Conservation (phyloP, 2,888 invertebrate genomes). For the Drosophila mimica region DNA sequence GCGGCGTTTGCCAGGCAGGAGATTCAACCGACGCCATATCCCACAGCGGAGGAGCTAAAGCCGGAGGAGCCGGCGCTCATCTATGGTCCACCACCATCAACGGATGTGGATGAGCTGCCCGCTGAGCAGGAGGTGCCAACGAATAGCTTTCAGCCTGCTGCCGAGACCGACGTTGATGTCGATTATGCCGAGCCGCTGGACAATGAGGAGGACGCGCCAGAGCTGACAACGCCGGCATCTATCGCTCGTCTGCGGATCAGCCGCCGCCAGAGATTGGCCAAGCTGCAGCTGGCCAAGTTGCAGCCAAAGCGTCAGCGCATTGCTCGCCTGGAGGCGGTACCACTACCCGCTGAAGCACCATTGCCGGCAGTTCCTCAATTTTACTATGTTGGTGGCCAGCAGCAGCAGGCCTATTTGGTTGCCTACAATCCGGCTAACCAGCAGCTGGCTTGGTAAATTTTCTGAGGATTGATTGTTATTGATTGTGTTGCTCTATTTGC, state of each 20-base stretch:
- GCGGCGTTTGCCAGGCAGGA: conserved; percentile 66
- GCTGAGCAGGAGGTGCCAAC: conserved; percentile 40
- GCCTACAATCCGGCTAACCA: conserved; percentile 66
- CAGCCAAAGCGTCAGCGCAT: conserved; percentile 50
- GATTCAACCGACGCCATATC: conserved; percentile 72
- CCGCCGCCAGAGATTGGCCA: conserved; percentile 59
- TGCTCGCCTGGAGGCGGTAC: conserved; percentile 67
- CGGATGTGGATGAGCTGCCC: conserved; percentile 58
- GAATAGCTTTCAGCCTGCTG: conserved; percentile 59
- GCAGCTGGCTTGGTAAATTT: conserved; percentile 69
- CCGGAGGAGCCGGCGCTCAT: conserved; percentile 72
- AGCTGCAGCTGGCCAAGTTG: conserved; percentile 52
- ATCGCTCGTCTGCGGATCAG: conserved; percentile 57
- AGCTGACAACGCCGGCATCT: conserved; percentile 48
- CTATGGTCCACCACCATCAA: conserved; percentile 77
- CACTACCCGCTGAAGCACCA: conserved; percentile 48
- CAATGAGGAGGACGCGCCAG: neutral
- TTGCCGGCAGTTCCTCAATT: conserved; percentile 53
- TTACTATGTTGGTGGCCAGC: conserved; percentile 67
- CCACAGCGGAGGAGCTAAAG: conserved; percentile 75
- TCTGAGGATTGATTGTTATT: conserved; percentile 24
- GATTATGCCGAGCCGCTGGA: conserved; percentile 65
- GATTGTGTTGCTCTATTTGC: conserved; percentile 10
- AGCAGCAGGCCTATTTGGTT: conserved; percentile 67
- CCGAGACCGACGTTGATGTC: conserved; percentile 48